Evolutionary conservation across 2,888 invertebrate species (phyloP).

Genomic region (Furcula furcula): DNA sequence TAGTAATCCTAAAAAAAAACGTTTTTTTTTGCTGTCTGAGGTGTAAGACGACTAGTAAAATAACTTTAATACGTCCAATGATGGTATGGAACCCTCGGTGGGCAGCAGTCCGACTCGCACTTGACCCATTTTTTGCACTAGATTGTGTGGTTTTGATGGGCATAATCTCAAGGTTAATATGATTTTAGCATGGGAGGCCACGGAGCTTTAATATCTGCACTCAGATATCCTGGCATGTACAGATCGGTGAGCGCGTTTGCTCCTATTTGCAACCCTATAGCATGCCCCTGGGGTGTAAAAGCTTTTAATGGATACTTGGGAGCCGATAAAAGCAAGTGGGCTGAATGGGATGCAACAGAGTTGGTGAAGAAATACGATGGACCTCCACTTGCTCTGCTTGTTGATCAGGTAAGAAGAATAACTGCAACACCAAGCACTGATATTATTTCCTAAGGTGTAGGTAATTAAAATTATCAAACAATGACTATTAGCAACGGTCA

Average conservation of each 20-base stretch:
- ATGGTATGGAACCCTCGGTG: too few species aligned
- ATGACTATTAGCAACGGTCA: too few species aligned
- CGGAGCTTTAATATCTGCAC: conserved; percentile 94
- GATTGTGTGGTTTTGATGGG: too few species aligned
- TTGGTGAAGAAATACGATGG: conserved; percentile 92
- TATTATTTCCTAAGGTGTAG: too few species aligned
- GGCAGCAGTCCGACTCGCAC: too few species aligned
- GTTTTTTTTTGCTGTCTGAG: too few species aligned
- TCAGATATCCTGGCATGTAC: conserved; percentile 95
- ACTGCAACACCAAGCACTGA: too few species aligned
- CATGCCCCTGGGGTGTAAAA: conserved; percentile 94
- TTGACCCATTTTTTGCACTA: too few species aligned
- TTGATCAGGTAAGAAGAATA: conserved; percentile 94
- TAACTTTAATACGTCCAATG: too few species aligned
- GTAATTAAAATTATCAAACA: too few species aligned
- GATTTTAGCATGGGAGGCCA: conserved; percentile 97
- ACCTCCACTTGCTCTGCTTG: conserved; percentile 89
- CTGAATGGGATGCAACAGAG: conserved; percentile 93
- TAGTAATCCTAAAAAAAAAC: too few species aligned
- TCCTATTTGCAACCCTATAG: conserved; percentile 94
- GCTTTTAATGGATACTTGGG: conserved; percentile 92
- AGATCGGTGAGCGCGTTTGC: conserved; percentile 96
- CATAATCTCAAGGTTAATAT: background rate
- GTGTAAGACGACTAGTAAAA: too few species aligned
- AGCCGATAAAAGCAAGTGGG: conserved; percentile 85